Evolutionary conservation across 2,797 vertebrate genomes (phyloP).

Genomic region (Lophius americanus): DNA sequence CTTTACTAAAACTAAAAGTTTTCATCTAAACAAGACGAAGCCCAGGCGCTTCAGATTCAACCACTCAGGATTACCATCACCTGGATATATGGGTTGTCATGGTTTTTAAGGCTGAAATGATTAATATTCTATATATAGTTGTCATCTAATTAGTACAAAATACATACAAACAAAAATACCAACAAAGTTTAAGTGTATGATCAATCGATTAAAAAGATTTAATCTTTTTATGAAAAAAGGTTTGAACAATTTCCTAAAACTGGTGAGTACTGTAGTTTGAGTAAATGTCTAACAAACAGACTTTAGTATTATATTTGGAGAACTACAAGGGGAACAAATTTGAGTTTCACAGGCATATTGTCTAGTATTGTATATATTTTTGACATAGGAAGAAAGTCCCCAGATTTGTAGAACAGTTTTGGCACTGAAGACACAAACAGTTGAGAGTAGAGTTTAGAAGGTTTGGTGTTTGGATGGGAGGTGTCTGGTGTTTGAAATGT

Average conservation of each 20-base stretch:
- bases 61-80: too few species aligned
- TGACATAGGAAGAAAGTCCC: not conserved
- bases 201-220: not conserved
- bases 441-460: not conserved
- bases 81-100: too few species aligned
- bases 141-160: too few species aligned
- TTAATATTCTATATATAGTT: too few species aligned
- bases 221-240: not conserved
- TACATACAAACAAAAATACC: not conserved
- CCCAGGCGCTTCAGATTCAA: too few species aligned
- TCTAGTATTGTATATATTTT: too few species aligned
- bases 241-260: not conserved
- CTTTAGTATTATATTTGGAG: not conserved
- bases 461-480: conserved; percentile 1
- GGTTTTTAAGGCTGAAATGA: too few species aligned
- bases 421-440: not conserved
- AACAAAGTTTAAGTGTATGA: not conserved
- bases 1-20: too few species aligned
- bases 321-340: too few species aligned
- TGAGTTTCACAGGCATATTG: too few species aligned
- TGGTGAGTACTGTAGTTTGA: not conserved
- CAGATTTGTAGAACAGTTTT: not conserved
- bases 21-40: too few species aligned
- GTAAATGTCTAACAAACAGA: not conserved
- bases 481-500: conserved; percentile 17